Conservation (phyloP, 2,888 invertebrate genomes). For the Thera obeliscata region DNA sequence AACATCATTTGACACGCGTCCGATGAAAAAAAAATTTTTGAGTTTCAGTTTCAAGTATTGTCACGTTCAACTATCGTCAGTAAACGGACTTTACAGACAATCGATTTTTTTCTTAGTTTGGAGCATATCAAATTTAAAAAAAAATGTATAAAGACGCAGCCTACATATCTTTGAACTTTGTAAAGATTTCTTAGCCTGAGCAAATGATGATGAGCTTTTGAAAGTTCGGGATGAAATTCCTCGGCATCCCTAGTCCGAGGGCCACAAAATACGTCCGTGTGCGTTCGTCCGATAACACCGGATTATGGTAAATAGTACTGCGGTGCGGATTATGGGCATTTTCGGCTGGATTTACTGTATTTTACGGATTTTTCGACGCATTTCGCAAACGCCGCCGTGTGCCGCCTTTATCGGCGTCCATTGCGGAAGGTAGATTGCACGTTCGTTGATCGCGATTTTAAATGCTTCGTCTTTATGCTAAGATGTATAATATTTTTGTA, state of each 20-base stretch:
- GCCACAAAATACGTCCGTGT: constrained; percentile 61
- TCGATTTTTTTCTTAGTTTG: no score
- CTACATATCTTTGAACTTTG: no score
- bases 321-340: constrained; percentile 60
- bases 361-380: constrained; percentile 59
- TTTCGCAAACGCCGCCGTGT: constrained; percentile 40
- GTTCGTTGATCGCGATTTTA: constrained; percentile 11
- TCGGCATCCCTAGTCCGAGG: constrained; percentile 36
- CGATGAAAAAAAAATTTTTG: no score
- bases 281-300: constrained; percentile 61
- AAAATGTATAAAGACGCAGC: no score
- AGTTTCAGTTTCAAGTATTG: no score
- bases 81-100: no score
- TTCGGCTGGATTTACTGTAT: constrained; percentile 60
- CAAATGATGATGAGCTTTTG: neutral
- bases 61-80: no score
- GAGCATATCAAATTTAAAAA: no score
- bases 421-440: constrained; percentile 2
- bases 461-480: neutral
- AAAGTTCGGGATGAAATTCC: constrained; percentile 11
- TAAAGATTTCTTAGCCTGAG: no score
- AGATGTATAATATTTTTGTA: no score
- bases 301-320: constrained; percentile 68
- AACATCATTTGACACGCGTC: no score
- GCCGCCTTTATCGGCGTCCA: constrained; percentile 12